Percentiles rank a stretch among this genome's conserved stretches.
These are phyloP conservation scores for Cygnus olor DNA, from an alignment of 2,797 vertebrate species.

Conservation along the genomic window DNA sequence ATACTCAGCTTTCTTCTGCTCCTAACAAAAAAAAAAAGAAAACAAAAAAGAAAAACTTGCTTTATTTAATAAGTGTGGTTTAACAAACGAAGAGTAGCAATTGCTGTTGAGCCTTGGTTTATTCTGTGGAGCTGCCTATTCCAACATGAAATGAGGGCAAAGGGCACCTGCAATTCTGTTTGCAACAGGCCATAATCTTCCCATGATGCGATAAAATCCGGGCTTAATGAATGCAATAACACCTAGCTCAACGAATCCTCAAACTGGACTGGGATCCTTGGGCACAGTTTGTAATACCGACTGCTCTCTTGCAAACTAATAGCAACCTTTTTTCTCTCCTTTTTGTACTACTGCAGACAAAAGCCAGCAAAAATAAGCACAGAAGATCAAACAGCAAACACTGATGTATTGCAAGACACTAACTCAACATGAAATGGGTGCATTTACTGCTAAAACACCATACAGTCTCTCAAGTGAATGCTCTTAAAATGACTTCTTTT, in stretches of 20 bases:
- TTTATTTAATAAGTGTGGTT: neutral
- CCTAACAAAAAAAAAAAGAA: neutral
- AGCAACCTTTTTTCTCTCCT: neutral
- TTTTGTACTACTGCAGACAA: neutral
- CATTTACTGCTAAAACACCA: neutral
- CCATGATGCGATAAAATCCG: neutral
- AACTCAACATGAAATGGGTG: neutral
- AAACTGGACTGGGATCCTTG: neutral
- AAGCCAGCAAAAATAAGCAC: neutral
- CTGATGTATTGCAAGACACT: rapidly evolving
- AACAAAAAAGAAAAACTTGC: neutral
- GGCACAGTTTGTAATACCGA: neutral
- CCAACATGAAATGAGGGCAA: neutral
- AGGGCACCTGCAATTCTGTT: neutral
- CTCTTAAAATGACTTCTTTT: neutral
- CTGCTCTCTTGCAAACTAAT: neutral
- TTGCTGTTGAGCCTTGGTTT: neutral
- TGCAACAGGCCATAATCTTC: neutral
- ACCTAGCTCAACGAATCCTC: neutral
- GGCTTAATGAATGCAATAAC: neutral
- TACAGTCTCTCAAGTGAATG: neutral
- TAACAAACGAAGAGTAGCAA: neutral
- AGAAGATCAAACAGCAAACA: neutral
- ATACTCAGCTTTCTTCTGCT: neutral
- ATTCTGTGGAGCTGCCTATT: neutral